Conservation (phyloP, 2,797 vertebrate species). For the Sebastes diploproa region DNA sequence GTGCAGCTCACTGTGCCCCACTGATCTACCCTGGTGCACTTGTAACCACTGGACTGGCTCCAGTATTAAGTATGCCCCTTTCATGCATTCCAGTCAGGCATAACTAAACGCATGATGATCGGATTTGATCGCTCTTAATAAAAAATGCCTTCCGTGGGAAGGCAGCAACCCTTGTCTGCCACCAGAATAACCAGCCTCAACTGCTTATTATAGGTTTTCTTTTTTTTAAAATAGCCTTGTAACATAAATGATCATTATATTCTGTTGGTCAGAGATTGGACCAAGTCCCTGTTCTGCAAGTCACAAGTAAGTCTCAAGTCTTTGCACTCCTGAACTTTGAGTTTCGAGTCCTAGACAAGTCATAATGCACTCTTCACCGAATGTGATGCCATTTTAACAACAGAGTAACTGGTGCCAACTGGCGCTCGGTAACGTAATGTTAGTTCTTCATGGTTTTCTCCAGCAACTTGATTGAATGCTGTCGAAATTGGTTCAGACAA, state of each 20-base stretch:
- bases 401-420: too few species aligned
- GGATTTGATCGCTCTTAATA: constrained; percentile 5
- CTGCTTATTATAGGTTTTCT: background rate
- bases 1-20: constrained; percentile 5
- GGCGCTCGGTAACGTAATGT: too few species aligned
- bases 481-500: too few species aligned
- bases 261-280: too few species aligned
- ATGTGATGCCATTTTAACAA: too few species aligned
- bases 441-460: too few species aligned
- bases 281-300: too few species aligned
- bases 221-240: background rate
- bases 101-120: constrained; percentile 14
- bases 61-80: constrained; percentile 22
- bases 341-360: too few species aligned
- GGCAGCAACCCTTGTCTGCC: background rate
- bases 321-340: too few species aligned
- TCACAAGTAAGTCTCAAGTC: too few species aligned
- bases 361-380: too few species aligned
- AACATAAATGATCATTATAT: background rate
- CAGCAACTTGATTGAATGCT: too few species aligned
- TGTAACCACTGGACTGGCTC: constrained; percentile 5
- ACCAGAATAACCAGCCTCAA: background rate
- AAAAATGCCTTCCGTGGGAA: constrained; percentile 16
- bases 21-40: constrained; percentile 7
- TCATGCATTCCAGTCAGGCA: constrained; percentile 42